These are phyloP conservation scores for Papilio gigon DNA, from an alignment of 2,888 invertebrate species.

Conservation along the genomic window DNA sequence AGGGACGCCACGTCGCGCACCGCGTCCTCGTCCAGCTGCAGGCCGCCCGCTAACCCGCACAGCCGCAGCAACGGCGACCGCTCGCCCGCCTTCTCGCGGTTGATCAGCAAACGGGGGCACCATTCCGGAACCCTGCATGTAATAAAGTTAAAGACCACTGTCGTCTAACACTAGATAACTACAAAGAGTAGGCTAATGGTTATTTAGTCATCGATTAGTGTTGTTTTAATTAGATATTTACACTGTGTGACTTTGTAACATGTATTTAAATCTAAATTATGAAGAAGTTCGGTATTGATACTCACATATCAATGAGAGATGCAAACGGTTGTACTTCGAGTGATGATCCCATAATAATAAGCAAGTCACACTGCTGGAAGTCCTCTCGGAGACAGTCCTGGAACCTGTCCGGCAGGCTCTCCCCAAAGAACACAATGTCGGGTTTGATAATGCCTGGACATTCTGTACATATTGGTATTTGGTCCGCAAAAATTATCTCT, in stretches of 20 bases:
- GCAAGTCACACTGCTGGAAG: conserved; percentile 92
- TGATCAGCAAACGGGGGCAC: conserved; percentile 93
- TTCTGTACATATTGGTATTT: conserved; percentile 88
- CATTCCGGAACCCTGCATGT: conserved; percentile 80
- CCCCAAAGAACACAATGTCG: conserved; percentile 98
- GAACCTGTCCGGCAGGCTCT: conserved; percentile 91
- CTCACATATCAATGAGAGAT: conserved; percentile 90
- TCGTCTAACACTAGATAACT: background rate
- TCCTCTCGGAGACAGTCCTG: conserved; percentile 86
- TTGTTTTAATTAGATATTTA: too few species aligned
- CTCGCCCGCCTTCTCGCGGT: conserved; percentile 87
- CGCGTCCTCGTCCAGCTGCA: conserved; percentile 85
- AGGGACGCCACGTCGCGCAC: conserved; percentile 90
- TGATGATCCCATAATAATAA: conserved; percentile 97
- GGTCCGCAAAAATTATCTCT: conserved; percentile 87
- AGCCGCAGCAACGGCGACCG: conserved; percentile 64
- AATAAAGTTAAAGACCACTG: background rate
- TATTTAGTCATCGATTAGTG: too few species aligned
- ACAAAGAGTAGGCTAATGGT: too few species aligned
- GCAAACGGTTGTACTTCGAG: conserved; percentile 97
- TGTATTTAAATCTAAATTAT: too few species aligned
- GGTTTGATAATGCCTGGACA: conserved; percentile 94
- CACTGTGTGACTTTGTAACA: too few species aligned
- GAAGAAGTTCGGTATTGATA: too few species aligned
- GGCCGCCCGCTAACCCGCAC: conserved; percentile 71